Evolutionary conservation across 2,797 vertebrate species (phyloP).

Genomic region (Diceros bicornis): DNA sequence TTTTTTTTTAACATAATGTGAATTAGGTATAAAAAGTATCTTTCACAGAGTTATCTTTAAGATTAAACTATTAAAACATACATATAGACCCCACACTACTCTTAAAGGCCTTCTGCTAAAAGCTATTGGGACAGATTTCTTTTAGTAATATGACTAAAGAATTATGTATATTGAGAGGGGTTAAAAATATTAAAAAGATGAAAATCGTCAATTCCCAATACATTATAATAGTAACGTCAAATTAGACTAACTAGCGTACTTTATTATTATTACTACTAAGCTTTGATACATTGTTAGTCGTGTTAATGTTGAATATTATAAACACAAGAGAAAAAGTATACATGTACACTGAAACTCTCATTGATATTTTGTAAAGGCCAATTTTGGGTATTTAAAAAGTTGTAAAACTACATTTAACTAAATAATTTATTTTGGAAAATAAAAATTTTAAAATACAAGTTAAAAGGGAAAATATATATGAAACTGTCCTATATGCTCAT

Average conservation of each 20-base stretch:
- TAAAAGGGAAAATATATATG: neutral
- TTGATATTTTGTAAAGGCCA: slow-evolving; percentile 73
- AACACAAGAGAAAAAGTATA: slow-evolving; percentile 75
- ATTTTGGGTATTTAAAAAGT: slow-evolving; percentile 78
- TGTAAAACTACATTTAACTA: slow-evolving; percentile 44
- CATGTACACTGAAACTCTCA: slow-evolving; percentile 71
- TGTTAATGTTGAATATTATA: slow-evolving; percentile 76
- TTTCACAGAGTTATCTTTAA: slow-evolving; percentile 21
- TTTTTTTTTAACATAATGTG: neutral
- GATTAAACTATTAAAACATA: neutral
- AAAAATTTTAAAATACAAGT: slow-evolving; percentile 45
- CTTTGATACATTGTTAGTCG: slow-evolving; percentile 69
- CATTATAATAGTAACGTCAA: neutral
- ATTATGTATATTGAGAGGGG: neutral
- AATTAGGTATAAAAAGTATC: slow-evolving; percentile 38
- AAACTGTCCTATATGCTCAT: neutral
- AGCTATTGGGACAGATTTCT: slow-evolving; percentile 29
- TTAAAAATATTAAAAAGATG: slow-evolving; percentile 63
- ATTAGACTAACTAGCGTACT: slow-evolving; percentile 69
- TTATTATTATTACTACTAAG: slow-evolving; percentile 76
- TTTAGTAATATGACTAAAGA: slow-evolving; percentile 8
- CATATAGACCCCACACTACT: neutral
- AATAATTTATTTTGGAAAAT: slow-evolving; percentile 37
- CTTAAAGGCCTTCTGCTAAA: slow-evolving; percentile 12
- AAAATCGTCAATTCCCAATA: slow-evolving; percentile 59